Conservation (phyloP, 2,797 vertebrate genomes). For the Chelidonichthys spinosus region DNA sequence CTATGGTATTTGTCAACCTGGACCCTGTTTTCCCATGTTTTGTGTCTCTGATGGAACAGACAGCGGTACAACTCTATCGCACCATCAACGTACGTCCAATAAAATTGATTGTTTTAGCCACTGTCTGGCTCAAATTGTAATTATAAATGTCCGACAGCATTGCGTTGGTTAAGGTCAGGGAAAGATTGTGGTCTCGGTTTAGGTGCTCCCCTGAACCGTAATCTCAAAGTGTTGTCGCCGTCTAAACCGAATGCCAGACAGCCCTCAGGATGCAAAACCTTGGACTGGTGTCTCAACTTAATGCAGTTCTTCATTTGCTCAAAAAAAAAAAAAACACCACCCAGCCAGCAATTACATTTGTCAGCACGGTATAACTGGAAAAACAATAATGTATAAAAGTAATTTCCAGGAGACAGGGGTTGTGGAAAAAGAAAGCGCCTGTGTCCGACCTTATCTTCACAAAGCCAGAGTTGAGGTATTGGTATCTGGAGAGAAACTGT, state of each 20-base stretch:
- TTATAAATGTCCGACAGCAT: too few relatives aligned
- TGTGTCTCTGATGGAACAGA: too few relatives aligned
- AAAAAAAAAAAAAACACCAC: background rate
- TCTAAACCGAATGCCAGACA: background rate
- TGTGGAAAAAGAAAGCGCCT: background rate
- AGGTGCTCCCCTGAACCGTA: background rate
- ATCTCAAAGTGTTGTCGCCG: background rate
- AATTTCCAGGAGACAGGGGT: background rate
- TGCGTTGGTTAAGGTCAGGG: background rate
- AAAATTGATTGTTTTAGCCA: too few relatives aligned
- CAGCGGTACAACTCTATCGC: too few relatives aligned
- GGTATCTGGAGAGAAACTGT: background rate
- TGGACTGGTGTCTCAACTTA: background rate
- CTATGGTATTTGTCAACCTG: too few relatives aligned
- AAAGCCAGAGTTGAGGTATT: background rate
- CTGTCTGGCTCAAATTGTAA: too few relatives aligned
- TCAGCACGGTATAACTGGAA: background rate
- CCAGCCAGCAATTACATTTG: too few relatives aligned
- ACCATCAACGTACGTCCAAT: too few relatives aligned
- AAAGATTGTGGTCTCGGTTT: background rate
- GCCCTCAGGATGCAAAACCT: background rate
- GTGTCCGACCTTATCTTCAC: background rate
- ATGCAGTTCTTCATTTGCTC: background rate
- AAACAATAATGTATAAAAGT: background rate
- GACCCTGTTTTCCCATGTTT: too few relatives aligned